Conservation (phyloP, 1,140 invertebrate genomes). For the Drosophila ironensis region DNA sequence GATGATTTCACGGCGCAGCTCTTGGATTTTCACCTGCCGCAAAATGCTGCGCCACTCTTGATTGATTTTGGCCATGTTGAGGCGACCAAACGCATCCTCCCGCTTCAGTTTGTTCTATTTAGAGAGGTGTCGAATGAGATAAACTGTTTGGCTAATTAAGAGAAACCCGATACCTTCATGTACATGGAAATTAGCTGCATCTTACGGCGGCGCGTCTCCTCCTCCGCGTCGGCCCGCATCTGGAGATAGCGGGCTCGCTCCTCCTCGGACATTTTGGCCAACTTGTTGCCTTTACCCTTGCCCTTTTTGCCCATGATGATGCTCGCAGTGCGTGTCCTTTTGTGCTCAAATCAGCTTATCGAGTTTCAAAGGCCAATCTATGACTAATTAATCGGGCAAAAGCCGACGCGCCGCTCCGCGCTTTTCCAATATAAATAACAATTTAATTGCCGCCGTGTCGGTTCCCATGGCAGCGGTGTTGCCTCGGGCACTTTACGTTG, state of each 20-base stretch:
- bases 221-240: conserved; percentile 89
- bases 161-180: conserved; percentile 85
- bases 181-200: conserved; percentile 89
- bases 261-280: conserved; percentile 91
- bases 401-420: conserved; percentile 1
- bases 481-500: neutral
- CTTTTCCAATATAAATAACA: conserved; percentile 37
- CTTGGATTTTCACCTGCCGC: conserved; percentile 88
- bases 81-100: conserved; percentile 89
- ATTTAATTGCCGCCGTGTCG: conserved; percentile 10
- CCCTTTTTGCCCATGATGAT: conserved; percentile 86
- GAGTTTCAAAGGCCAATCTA: conserved; percentile 48
- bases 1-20: conserved; percentile 87
- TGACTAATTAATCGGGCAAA: conserved; percentile 46
- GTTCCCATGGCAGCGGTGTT: conserved; percentile 14
- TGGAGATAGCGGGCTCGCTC: conserved; percentile 90
- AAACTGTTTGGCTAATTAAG: neutral
- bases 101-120: conserved; percentile 90
- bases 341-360: conserved; percentile 43
- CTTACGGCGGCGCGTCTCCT: conserved; percentile 89
- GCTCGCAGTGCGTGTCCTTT: neutral
- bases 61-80: conserved; percentile 92
- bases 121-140: conserved; percentile 1
- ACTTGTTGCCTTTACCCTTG: conserved; percentile 86
- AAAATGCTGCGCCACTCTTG: conserved; percentile 90